Conservation (phyloP, 2,888 invertebrate species). For the Scelioninae gen. 1 region DNA sequence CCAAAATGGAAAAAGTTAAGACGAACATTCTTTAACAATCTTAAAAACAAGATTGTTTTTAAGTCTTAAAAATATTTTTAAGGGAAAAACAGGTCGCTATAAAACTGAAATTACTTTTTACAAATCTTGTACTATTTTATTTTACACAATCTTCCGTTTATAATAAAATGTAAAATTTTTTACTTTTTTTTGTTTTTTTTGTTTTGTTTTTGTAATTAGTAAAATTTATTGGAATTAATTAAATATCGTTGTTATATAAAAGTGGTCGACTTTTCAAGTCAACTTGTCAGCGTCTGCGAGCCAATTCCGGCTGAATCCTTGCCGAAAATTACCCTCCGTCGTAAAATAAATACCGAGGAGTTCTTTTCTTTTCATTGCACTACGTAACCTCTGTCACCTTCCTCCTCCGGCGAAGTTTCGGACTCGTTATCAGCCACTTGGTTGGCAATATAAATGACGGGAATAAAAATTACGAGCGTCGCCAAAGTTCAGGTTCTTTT, state of each 20-base stretch:
- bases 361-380: constrained; percentile 53
- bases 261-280: constrained; percentile 36
- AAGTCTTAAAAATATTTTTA: too few relatives aligned
- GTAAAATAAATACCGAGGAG: constrained; percentile 66
- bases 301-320: constrained; percentile 48
- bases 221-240: background rate
- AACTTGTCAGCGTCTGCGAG: constrained; percentile 43
- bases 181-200: too few relatives aligned
- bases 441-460: constrained; percentile 54
- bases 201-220: background rate
- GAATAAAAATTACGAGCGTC: constrained; percentile 44
- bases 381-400: constrained; percentile 50
- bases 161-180: too few relatives aligned
- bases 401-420: constrained; percentile 49
- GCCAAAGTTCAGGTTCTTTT: background rate
- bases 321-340: constrained; percentile 52
- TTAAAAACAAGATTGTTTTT: background rate
- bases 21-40: background rate
- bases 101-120: too few relatives aligned
- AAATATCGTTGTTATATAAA: background rate
- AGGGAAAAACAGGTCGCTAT: too few relatives aligned
- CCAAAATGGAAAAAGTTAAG: constrained; percentile 26
- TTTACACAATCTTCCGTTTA: too few relatives aligned
- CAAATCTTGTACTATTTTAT: too few relatives aligned
- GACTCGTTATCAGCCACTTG: constrained; percentile 67